Evolutionary conservation across 1,140 invertebrate genomes (phyloP).

Genomic region (Triops longicaudatus): DNA sequence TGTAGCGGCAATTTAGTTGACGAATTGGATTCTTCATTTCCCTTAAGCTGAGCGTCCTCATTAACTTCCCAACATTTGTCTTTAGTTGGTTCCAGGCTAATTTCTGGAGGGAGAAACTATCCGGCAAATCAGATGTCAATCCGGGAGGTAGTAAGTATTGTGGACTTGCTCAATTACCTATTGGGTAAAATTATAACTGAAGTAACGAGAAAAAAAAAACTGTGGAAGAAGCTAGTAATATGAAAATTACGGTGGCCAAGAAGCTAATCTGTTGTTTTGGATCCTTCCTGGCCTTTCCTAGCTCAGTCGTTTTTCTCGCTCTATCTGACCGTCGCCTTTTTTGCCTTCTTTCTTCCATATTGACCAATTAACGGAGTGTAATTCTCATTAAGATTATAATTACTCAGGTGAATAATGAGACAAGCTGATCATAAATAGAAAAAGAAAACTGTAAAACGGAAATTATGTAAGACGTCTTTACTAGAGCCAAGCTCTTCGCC

Average conservation of each 20-base stretch:
- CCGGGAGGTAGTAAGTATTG: neutral
- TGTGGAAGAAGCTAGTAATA: neutral
- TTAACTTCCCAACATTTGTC: neutral
- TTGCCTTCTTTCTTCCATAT: neutral
- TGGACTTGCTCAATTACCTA: neutral
- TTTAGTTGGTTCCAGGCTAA: neutral
- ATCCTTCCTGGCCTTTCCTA: neutral
- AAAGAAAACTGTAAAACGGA: constrained; percentile 2
- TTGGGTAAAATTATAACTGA: neutral
- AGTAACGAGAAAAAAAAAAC: neutral
- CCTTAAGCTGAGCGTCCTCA: neutral
- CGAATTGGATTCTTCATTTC: neutral
- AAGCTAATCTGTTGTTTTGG: neutral
- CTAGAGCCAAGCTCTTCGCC: neutral
- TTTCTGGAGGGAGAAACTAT: neutral
- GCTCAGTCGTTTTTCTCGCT: too few relatives aligned
- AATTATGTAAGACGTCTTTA: neutral
- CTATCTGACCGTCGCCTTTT: too few relatives aligned
- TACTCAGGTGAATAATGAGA: neutral
- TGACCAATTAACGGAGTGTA: neutral
- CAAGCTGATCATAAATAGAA: too few relatives aligned
- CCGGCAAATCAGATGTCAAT: neutral
- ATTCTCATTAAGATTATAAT: neutral
- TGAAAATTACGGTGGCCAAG: neutral
- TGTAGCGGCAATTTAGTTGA: neutral